These are phyloP conservation scores for Sclerurus mexicanus DNA, from an alignment of 2,113 vertebrate genomes.

Conservation along the genomic window DNA sequence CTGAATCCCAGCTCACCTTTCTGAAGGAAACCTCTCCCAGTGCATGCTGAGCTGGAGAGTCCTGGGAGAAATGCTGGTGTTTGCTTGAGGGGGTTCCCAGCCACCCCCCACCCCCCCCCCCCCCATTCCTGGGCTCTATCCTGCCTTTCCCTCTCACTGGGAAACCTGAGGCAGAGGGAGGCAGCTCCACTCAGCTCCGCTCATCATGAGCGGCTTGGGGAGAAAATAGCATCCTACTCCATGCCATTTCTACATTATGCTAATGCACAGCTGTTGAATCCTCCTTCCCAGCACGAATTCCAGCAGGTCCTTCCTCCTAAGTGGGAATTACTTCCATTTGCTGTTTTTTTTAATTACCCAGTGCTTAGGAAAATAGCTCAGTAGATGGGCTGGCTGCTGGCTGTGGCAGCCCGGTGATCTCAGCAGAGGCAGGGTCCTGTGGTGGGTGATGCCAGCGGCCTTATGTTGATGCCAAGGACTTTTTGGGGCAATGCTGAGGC, in stretches of 20 bases:
- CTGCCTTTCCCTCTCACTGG: neutral
- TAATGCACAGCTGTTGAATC: constrained; percentile 23
- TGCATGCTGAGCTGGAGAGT: fast-evolving
- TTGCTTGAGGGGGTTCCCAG: neutral
- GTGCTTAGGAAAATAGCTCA: neutral
- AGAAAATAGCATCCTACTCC: neutral
- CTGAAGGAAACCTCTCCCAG: fast-evolving
- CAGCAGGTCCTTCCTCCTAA: neutral
- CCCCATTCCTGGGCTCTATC: neutral
- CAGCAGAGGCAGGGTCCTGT: neutral
- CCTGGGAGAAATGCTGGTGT: neutral
- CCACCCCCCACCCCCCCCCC: neutral
- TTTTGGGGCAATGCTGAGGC: neutral
- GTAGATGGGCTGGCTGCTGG: neutral
- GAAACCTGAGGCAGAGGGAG: neutral
- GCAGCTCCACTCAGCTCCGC: neutral
- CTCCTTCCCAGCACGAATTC: constrained; percentile 1
- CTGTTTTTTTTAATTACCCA: neutral
- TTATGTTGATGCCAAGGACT: neutral
- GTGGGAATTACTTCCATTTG: neutral
- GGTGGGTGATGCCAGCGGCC: neutral
- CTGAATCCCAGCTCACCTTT: neutral
- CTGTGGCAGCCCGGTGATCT: neutral
- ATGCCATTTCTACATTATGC: neutral
- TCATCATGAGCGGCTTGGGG: neutral